Evolutionary conservation across 1,140 invertebrate genomes (phyloP), one percentile per base, ranked within the genome.

Genomic region (Diachasma alloeum): DNA sequence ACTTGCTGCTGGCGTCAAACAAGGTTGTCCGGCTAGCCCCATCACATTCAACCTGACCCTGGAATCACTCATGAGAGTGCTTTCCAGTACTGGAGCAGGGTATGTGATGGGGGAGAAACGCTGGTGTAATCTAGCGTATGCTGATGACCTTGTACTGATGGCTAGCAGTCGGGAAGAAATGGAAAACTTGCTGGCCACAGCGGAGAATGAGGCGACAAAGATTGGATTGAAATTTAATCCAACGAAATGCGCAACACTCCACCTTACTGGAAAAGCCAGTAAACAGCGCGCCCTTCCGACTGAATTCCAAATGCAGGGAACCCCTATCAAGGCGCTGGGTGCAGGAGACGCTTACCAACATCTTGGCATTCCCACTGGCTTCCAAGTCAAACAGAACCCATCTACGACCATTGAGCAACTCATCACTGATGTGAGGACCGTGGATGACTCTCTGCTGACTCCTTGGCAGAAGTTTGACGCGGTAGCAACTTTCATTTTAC

Each of bases 1-100:
- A 2, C 75, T 89, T 6, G 26, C 48, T 0, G n/a, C 87, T 0
- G 84, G 86, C 22, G 85, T 91, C 0, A 78, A 80, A 8, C 88
- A 90, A 76, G 88, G 89, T 5, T 87, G 86, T 74, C 86, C 87
- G 0, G 53, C 89, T 2, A 87, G 85, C 66, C 84, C 85, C 0
- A 67, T 89, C 0, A 76, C 89, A 0, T 91, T 91, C 80, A 87
- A 89, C 70, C 72, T 91, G 2, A 83, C 83, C 0, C 78, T 90
- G 0, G 86, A 91, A n/a, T n/a, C n/a, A n/a, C n/a, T n/a, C n/a
- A n/a, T n/a, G n/a, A n/a, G 69, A 83, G 83, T 0, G 69, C 85
- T 0, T 13, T 83, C 36, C 24, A 74, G 13, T 46, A 76, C n/a
- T 26, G 15, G n/a, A 59, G 5, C 44, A 8, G 83, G 82, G 5